Conservation (phyloP, 1,140 invertebrate species). For the Theocolax elegans region DNA sequence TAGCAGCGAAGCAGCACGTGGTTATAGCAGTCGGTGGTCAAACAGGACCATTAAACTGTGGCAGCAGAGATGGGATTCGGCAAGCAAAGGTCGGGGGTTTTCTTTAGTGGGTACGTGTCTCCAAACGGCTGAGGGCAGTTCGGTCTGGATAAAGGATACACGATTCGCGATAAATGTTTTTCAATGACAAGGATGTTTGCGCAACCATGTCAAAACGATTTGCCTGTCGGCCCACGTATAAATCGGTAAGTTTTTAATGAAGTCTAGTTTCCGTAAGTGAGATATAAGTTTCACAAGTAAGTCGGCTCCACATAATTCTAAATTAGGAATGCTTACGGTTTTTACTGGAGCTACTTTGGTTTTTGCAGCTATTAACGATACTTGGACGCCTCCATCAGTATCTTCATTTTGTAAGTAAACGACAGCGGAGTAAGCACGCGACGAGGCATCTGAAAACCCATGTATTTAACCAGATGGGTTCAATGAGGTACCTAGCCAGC, state of each 20-base stretch:
- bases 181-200: no score
- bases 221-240: no score
- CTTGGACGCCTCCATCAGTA: background rate
- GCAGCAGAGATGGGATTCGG: no score
- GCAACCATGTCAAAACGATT: no score
- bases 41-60: no score
- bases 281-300: background rate
- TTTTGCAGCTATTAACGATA: background rate
- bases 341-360: background rate
- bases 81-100: no score
- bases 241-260: background rate
- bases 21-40: no score
- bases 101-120: no score
- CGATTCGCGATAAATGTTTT: no score
- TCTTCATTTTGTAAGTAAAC: background rate
- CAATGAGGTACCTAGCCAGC: background rate
- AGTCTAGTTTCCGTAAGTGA: background rate
- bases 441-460: background rate
- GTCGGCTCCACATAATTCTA: background rate
- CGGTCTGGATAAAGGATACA: no score
- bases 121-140: no score
- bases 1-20: no score
- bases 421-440: slow-evolving; percentile 1
- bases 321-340: background rate
- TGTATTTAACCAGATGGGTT: background rate